Conservation (phyloP, 2,888 invertebrate genomes). For the Netelia inedita region DNA sequence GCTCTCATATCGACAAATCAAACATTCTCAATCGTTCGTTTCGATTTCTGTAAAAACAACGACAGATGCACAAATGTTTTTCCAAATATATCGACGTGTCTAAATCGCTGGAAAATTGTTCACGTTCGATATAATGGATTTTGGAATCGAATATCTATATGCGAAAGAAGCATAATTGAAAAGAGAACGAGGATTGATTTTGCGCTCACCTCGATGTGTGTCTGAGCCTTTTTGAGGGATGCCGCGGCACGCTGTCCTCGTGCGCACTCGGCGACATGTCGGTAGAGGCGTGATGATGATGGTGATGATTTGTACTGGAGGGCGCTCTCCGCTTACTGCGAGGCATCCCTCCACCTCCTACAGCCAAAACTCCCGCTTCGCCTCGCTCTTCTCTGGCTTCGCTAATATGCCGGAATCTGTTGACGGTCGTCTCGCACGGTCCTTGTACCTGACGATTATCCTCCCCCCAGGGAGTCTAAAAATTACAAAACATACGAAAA, state of each 20-base stretch:
- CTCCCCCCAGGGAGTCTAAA: slow-evolving; percentile 73
- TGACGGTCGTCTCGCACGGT: slow-evolving; percentile 50
- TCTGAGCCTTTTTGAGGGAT: slow-evolving; percentile 83
- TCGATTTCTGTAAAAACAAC: too few relatives aligned
- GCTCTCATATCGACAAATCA: neutral
- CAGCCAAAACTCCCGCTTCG: slow-evolving; percentile 70
- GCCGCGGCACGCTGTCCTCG: slow-evolving; percentile 82
- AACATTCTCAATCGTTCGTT: too few relatives aligned
- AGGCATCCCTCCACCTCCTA: slow-evolving; percentile 83
- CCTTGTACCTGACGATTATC: slow-evolving; percentile 52
- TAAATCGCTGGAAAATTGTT: neutral
- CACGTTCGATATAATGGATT: slow-evolving; percentile 12
- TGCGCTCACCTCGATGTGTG: slow-evolving; percentile 80
- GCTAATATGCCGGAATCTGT: slow-evolving; percentile 55
- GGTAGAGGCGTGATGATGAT: slow-evolving; percentile 79
- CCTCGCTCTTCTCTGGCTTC: slow-evolving; percentile 58
- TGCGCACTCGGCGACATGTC: slow-evolving; percentile 84
- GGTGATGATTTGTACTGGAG: slow-evolving; percentile 82
- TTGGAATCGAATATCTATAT: neutral
- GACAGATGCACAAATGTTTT: neutral
- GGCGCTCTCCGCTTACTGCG: slow-evolving; percentile 85
- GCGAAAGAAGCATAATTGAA: neutral
- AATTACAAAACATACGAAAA: neutral
- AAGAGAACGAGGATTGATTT: slow-evolving; percentile 22
- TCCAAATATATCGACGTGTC: neutral